These are phyloP conservation scores for Lysandra bellargus DNA, from an alignment of 2,888 invertebrate genomes.

Conservation along the genomic window DNA sequence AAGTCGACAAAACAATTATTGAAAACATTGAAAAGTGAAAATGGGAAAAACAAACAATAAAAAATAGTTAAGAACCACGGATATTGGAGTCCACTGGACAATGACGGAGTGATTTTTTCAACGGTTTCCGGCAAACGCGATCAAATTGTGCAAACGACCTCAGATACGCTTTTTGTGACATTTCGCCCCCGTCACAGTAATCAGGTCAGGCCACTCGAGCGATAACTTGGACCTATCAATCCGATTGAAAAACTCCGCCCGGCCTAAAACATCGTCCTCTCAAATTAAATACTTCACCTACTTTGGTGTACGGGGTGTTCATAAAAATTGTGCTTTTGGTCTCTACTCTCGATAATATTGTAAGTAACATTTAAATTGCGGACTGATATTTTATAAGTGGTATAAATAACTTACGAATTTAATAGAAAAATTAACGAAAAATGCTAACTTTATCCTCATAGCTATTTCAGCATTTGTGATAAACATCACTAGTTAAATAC, in stretches of 20 bases:
- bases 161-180: constrained; percentile 28
- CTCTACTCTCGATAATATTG: neutral
- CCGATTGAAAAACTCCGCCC: constrained; percentile 22
- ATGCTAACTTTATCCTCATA: no score
- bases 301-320: neutral
- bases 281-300: neutral
- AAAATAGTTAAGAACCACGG: constrained; percentile 14
- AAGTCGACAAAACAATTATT: neutral
- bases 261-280: neutral
- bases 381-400: no score
- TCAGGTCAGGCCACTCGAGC: constrained; percentile 29
- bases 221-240: constrained; percentile 27
- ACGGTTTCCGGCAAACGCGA: constrained; percentile 24
- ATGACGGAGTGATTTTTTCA: neutral
- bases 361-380: no score
- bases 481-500: no score
- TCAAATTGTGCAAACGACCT: constrained; percentile 29
- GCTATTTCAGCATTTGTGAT: no score
- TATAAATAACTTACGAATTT: no score
- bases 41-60: neutral
- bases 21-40: constrained; percentile 24
- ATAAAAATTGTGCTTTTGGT: neutral
- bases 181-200: constrained; percentile 27
- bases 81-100: constrained; percentile 21
- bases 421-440: no score